Conservation (phyloP, 1,140 invertebrate species). For the Aphelenchoides fujianensis region DNA sequence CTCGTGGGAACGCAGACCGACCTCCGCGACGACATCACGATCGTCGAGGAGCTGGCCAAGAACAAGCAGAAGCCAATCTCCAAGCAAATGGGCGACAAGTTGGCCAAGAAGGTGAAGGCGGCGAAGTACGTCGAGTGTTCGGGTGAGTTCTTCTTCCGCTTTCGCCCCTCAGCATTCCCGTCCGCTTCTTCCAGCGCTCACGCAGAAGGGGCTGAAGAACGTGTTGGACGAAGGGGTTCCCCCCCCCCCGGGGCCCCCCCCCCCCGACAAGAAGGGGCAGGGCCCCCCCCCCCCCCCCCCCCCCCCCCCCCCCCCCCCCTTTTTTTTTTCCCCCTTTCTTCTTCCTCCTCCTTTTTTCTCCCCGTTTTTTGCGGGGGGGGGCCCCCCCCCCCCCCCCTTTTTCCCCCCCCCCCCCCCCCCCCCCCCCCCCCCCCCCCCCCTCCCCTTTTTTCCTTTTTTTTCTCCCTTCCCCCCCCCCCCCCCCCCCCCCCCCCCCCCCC, state of each 20-base stretch:
- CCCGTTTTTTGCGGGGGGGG: neutral
- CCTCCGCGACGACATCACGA: slow-evolving; percentile 91
- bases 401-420: neutral
- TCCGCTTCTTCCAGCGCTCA: neutral
- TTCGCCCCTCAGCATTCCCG: neutral
- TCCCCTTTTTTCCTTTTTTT: neutral
- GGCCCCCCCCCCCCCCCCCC: slow-evolving; percentile 80
- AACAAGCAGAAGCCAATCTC: slow-evolving; percentile 99
- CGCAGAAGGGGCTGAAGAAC: slow-evolving; percentile 96
- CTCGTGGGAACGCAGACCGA: slow-evolving; percentile 98
- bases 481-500: too few species aligned
- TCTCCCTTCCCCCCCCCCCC: neutral
- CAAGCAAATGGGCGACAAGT: slow-evolving; percentile 85
- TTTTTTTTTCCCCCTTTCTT: neutral
- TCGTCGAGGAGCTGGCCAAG: slow-evolving; percentile 94
- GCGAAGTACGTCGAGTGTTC: slow-evolving; percentile 99
- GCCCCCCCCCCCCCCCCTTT: neutral
- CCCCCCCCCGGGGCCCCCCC: slow-evolving; percentile 92
- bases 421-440: neutral
- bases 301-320: neutral
- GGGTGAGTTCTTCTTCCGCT: slow-evolving; percentile 68
- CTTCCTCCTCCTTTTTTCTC: neutral
- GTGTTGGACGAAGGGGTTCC: slow-evolving; percentile 99
- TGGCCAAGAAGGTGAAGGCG: slow-evolving; percentile 95
- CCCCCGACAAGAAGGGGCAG: slow-evolving; percentile 83